Conservation (phyloP, 1,140 invertebrate genomes). For the Oedothorax gibbosus region DNA sequence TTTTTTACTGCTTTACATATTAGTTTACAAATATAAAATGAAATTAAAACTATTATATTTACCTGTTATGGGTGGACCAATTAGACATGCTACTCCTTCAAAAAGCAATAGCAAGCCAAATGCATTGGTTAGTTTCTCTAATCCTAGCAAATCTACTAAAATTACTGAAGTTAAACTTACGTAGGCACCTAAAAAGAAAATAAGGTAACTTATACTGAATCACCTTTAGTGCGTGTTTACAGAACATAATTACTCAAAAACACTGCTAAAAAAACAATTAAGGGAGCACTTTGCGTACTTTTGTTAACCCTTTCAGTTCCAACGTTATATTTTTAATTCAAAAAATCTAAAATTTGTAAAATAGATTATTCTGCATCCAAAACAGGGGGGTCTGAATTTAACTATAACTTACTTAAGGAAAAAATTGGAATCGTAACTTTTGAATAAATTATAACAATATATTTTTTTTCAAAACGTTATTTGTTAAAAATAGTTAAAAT, state of each 20-base stretch:
- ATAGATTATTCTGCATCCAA: too few species aligned
- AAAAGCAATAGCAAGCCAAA: conserved; percentile 92
- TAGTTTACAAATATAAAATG: background rate
- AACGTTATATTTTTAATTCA: too few species aligned
- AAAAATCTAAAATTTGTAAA: too few species aligned
- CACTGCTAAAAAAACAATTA: too few species aligned
- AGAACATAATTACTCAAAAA: background rate
- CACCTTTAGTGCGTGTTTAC: background rate
- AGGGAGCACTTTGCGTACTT: too few species aligned
- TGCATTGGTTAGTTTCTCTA: conserved; percentile 90
- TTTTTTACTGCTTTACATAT: background rate
- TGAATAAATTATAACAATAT: too few species aligned
- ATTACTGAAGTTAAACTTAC: conserved; percentile 93
- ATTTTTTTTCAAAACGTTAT: too few species aligned
- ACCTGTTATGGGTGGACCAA: conserved; percentile 91
- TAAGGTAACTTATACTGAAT: background rate
- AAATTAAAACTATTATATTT: conserved; percentile 58
- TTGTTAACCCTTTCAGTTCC: too few species aligned
- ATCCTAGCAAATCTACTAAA: conserved; percentile 85
- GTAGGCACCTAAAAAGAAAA: conserved; percentile 78
- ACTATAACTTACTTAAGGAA: too few species aligned
- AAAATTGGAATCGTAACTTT: too few species aligned
- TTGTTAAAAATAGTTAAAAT: too few species aligned
- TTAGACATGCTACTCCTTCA: conserved; percentile 89
- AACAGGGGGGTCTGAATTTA: too few species aligned